Conservation (phyloP, 2,113 vertebrate species). For the Notarius lentiginosus region DNA sequence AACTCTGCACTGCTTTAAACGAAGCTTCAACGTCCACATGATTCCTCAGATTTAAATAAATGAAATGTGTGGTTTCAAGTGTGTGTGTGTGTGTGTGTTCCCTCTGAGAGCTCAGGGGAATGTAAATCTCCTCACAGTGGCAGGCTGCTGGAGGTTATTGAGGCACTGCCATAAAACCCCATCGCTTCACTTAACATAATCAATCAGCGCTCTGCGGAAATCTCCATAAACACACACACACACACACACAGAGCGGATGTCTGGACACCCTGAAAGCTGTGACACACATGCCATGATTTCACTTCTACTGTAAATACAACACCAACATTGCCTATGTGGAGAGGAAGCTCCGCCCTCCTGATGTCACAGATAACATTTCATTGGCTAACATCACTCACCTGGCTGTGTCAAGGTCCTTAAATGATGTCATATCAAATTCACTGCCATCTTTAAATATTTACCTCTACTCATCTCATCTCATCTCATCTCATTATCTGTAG, state of each 20-base stretch:
- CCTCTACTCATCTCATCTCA: not conserved
- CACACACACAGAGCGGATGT: slow-evolving; percentile 21
- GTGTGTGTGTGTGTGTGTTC: slow-evolving; percentile 58
- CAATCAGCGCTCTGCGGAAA: slow-evolving; percentile 72
- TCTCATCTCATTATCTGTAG: too few species aligned
- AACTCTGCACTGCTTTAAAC: not conserved
- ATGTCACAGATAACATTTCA: not conserved
- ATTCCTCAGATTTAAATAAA: slow-evolving; percentile 16
- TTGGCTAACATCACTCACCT: not conserved
- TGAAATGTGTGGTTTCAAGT: slow-evolving; percentile 14
- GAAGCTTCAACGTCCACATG: not conserved
- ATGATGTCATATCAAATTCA: not conserved
- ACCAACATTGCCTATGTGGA: not conserved
- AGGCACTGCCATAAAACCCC: slow-evolving; percentile 64
- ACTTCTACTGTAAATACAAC: not conserved
- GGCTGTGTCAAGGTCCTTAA: not conserved
- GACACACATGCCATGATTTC: slow-evolving; percentile 16
- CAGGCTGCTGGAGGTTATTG: slow-evolving; percentile 66
- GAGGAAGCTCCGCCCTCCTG: not conserved
- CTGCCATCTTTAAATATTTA: not conserved
- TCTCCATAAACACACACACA: slow-evolving; percentile 63
- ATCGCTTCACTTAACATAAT: slow-evolving; percentile 77
- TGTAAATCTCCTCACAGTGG: slow-evolving; percentile 69
- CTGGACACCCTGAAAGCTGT: not conserved
- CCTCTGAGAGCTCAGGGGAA: slow-evolving; percentile 55